Evolutionary conservation across 2,888 invertebrate genomes (phyloP), one percentile per base, ranked within the genome.

Genomic region (Salticus scenicus): DNA sequence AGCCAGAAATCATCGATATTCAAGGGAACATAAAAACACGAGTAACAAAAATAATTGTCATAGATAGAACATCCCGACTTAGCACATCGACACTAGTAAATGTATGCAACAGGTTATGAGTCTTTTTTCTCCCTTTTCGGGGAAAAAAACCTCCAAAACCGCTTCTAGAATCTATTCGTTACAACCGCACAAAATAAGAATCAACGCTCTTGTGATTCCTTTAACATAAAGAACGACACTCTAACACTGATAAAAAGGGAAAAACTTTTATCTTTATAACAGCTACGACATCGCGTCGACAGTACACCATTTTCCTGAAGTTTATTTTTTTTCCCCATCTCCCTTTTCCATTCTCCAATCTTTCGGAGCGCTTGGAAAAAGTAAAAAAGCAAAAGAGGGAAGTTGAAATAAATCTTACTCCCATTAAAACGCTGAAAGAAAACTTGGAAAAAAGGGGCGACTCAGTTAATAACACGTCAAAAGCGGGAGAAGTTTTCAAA

Each of bases 401-500:
- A n/a, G 24, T 31, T 37, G 67, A 67, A 31, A 67, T 24, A 67
- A 20, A 67, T 33, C 67, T 37, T 37, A 31, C 33, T 75, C 70
- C 74, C 63, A 69, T 73, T 75, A 63, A 70, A 71, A 70, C 63
- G 75, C 37, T 24, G 41, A 74, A 28, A 74, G 33, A 33, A 67
- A 37, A 37, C 33, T 17, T 24, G 28, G 24, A 74, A 64, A 24
- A 47, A 20, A 30, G 24, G 66, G 27, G 64, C 70, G 67, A 74
- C 33, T 30, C 28, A 67, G 67, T 70, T 64, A 75, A 75, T 81
- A 81, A 74, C 69, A 69, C 47, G 51, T 33, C 64, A 70, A 63
- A 37, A 63, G 51, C 37, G 69, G 51, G 51, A 20, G 72, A 81
- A 74, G 57, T 81, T 75, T 70, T 67, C 69, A 51, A 63, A 73